Evolutionary conservation across 2,888 invertebrate species (phyloP).

Genomic region (Norana najaformis): DNA sequence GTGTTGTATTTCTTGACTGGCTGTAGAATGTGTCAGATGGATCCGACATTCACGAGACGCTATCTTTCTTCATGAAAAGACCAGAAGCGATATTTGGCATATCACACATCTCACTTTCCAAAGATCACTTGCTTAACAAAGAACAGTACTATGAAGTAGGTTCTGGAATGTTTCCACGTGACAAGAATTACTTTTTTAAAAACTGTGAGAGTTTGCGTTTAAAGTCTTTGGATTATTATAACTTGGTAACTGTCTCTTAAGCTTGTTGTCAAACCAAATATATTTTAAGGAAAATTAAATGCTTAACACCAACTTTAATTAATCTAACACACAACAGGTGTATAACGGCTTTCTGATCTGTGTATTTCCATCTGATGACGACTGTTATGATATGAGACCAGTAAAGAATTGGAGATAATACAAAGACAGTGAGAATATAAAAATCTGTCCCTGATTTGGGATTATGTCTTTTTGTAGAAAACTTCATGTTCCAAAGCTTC

Average conservation of each 20-base stretch:
- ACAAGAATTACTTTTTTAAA: not conserved
- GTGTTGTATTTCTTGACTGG: not conserved
- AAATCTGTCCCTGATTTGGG: not conserved
- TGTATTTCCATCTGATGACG: not conserved
- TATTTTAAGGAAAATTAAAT: not conserved
- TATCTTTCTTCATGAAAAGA: slow-evolving; percentile 53
- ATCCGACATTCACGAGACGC: slow-evolving; percentile 33
- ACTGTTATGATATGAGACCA: not conserved
- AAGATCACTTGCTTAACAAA: slow-evolving; percentile 50
- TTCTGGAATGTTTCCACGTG: not conserved
- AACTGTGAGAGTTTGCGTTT: not conserved
- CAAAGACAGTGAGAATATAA: not conserved
- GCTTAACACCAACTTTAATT: not conserved
- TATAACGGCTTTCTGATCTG: not conserved
- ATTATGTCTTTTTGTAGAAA: not conserved
- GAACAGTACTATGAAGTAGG: slow-evolving; percentile 42
- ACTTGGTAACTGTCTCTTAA: not conserved
- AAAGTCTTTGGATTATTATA: not conserved
- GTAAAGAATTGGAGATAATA: not conserved
- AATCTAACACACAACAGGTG: not conserved
- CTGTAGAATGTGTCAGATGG: not conserved
- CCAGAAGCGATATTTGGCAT: slow-evolving; percentile 55
- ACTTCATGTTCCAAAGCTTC: not conserved
- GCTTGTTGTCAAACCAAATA: not conserved
- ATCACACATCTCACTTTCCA: slow-evolving; percentile 53